Percentiles rank a stretch among this genome's conserved stretches.
These are phyloP conservation scores for Alethe diademata DNA, from an alignment of 2,113 vertebrate species.

Conservation along the genomic window DNA sequence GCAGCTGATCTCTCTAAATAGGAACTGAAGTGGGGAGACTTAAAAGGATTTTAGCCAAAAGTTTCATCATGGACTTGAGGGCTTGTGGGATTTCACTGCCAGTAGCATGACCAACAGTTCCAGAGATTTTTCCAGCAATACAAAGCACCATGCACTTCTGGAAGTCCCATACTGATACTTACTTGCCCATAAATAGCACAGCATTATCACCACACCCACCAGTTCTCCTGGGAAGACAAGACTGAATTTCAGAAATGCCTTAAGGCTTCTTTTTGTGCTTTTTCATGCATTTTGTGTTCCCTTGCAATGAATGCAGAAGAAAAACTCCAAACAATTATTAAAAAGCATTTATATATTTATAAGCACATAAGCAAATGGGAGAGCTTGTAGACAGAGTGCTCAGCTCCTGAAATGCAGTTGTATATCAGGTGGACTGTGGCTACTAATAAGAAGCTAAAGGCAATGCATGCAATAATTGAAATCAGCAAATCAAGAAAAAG, in stretches of 20 bases:
- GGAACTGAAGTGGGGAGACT: neutral
- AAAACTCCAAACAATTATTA: neutral
- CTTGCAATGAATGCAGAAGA: neutral
- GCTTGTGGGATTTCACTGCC: neutral
- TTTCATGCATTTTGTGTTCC: neutral
- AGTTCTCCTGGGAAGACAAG: neutral
- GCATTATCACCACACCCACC: neutral
- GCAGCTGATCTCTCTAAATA: neutral
- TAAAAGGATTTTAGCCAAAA: neutral
- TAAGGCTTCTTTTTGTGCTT: neutral
- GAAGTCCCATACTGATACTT: neutral
- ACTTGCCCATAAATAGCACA: neutral
- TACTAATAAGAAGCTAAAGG: neutral
- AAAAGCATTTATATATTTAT: neutral
- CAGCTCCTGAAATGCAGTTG: neutral
- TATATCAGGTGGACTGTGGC: rapidly evolving
- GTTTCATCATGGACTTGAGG: neutral
- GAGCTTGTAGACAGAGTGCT: rapidly evolving
- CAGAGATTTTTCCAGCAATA: neutral
- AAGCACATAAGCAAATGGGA: rapidly evolving
- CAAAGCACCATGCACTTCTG: neutral
- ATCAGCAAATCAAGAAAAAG: neutral
- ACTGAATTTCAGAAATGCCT: neutral
- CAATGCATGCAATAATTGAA: rapidly evolving
- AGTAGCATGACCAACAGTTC: neutral